Conservation (phyloP, 2,888 invertebrate genomes). For the Stenodera caucasica region DNA sequence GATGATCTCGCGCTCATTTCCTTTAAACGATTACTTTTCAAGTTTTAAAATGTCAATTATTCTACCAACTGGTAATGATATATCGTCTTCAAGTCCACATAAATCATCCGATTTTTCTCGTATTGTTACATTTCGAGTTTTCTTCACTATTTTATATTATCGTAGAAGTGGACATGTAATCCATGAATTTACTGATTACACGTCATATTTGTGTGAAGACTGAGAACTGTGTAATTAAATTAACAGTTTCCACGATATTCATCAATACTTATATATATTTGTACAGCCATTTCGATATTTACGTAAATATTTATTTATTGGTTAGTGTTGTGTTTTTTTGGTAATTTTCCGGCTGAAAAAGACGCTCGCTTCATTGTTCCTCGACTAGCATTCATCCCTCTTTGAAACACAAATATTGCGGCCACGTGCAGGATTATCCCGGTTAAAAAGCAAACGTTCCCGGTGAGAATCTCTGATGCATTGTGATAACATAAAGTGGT, state of each 20-base stretch:
- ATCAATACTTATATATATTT: too few species aligned
- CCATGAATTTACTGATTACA: background rate
- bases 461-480: slow-evolving; percentile 43
- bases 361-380: too few species aligned
- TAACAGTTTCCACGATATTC: background rate
- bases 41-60: slow-evolving; percentile 1
- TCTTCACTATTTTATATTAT: background rate
- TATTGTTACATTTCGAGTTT: background rate
- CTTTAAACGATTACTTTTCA: slow-evolving; percentile 1
- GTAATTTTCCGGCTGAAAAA: slow-evolving; percentile 16
- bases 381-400: slow-evolving; percentile 11
- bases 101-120: background rate
- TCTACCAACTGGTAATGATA: background rate
- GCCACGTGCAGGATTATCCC: slow-evolving; percentile 43
- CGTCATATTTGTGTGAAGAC: background rate
- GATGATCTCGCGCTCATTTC: background rate
- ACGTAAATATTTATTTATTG: too few species aligned
- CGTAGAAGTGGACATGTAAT: background rate
- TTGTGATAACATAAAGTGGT: slow-evolving; percentile 49
- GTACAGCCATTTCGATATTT: too few species aligned
- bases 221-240: background rate
- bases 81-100: background rate
- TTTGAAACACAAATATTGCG: slow-evolving; percentile 40
- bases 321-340: too few species aligned
- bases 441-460: slow-evolving; percentile 44